Percentiles rank a stretch among this genome's conserved stretches.
Conservation (phyloP, 1,140 invertebrate genomes). For the Eumeta japonica region DNA sequence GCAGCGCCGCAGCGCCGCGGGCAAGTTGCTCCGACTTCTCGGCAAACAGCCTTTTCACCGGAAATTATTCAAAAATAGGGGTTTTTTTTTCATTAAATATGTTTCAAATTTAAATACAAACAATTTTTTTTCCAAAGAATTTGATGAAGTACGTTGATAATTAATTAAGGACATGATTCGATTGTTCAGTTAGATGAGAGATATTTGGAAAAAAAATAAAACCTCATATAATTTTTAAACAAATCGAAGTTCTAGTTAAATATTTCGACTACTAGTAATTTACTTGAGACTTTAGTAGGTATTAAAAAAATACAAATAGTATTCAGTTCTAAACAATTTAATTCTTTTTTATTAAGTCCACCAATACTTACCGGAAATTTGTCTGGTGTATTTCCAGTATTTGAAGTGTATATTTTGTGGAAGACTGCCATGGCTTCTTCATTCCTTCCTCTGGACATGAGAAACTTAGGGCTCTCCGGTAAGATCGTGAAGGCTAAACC, state of each 20-base stretch:
- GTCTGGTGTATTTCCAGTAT: conserved; percentile 62
- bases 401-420: conserved; percentile 59
- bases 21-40: conserved; percentile 43
- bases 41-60: conserved; percentile 38
- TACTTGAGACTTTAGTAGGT: too few species aligned
- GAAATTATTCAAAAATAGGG: conserved; percentile 7
- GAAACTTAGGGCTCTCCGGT: conserved; percentile 80
- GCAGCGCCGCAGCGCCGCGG: conserved; percentile 39
- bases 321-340: too few species aligned
- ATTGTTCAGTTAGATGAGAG: too few species aligned
- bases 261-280: too few species aligned
- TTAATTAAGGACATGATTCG: too few species aligned
- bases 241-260: too few species aligned
- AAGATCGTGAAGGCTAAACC: conserved; percentile 65
- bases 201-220: too few species aligned
- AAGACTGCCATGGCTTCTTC: conserved; percentile 66
- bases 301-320: too few species aligned
- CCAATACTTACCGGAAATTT: conserved; percentile 63
- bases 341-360: background rate
- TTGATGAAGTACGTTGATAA: too few species aligned
- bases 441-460: conserved; percentile 71
- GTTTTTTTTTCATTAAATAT: conserved; percentile 3
- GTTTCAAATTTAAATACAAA: conserved; percentile 3
- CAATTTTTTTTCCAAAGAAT: too few species aligned
- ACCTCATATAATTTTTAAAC: too few species aligned